A percentile compares a stretch with the other conserved stretches of the same genome.
Conservation (phyloP, 2,888 invertebrate species). For the Rambutsinella grinnellia region DNA sequence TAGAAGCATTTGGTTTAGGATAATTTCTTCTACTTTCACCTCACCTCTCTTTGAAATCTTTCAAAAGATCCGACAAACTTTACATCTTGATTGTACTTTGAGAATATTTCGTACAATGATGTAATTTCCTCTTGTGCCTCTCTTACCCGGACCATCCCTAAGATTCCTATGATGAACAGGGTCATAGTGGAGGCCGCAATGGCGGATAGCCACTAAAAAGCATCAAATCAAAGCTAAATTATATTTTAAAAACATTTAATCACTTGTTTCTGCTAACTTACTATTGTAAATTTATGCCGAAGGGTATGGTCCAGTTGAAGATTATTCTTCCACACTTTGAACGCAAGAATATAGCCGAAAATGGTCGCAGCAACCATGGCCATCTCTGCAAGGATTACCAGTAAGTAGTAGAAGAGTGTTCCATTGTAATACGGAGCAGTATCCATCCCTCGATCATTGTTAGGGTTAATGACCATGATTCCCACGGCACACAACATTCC, state of each 20-base stretch:
- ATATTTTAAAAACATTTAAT: not conserved
- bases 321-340: constrained; percentile 60
- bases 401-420: constrained; percentile 41
- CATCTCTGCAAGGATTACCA: constrained; percentile 46
- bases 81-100: constrained; percentile 51
- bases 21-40: too few species aligned
- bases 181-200: constrained; percentile 11
- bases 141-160: constrained; percentile 49
- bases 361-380: constrained; percentile 9
- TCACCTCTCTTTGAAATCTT: constrained; percentile 62
- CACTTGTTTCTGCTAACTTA: constrained; percentile 18
- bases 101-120: constrained; percentile 55
- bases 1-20: too few species aligned
- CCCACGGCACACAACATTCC: constrained; percentile 22
- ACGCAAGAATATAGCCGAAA: constrained; percentile 48
- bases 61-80: constrained; percentile 60
- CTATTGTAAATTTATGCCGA: constrained; percentile 55
- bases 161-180: constrained; percentile 34
- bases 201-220: constrained; percentile 39
- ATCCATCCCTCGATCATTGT: constrained; percentile 37
- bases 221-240: not conserved
- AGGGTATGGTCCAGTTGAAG: constrained; percentile 59
- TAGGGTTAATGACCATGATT: constrained; percentile 44
- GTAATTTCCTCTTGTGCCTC: constrained; percentile 61
- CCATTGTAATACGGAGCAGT: constrained; percentile 55